phyloP scores from a whole-genome alignment of 2,888 invertebrate genomes.

The Caenorhabditis angaria region DNA sequence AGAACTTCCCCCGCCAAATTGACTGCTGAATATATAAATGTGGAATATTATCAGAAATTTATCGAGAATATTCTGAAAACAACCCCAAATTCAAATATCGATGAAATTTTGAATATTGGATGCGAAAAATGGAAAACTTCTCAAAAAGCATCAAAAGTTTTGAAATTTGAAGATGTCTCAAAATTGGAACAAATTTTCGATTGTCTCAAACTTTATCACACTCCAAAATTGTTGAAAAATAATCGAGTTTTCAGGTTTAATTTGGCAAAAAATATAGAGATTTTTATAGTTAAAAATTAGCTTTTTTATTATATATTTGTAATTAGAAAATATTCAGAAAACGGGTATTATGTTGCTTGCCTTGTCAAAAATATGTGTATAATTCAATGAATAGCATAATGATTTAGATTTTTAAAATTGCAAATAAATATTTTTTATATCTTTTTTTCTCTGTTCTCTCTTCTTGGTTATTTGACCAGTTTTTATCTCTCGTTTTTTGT shows the following conservation, averaged over 20 bases:
- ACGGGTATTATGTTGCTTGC: constrained; percentile 4
- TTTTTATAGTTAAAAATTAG: background rate
- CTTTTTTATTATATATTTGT: background rate
- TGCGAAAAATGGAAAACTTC: constrained; percentile 18
- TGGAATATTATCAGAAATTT: constrained; percentile 13
- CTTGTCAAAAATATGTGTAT: background rate
- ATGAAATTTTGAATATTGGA: constrained; percentile 15
- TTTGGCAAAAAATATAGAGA: background rate
- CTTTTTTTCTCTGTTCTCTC: background rate
- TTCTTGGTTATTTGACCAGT: no score
- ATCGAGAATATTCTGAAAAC: constrained; percentile 8
- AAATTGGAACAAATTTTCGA: background rate
- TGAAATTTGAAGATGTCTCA: constrained; percentile 6
- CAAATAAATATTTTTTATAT: background rate
- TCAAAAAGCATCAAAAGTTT: constrained; percentile 10
- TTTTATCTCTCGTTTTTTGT: no score
- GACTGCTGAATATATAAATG: background rate
- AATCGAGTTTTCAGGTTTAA: constrained; percentile 17
- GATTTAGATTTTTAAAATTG: no score
- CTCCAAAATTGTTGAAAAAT: constrained; percentile 26
- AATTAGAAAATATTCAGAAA: background rate
- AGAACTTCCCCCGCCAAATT: background rate
- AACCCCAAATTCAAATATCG: constrained; percentile 7
- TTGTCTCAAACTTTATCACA: constrained; percentile 23
- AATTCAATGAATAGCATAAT: background rate